Percentiles rank a stretch among this genome's conserved stretches.
Conservation (phyloP, 2,113 vertebrate genomes). For the Nicator chloris region DNA sequence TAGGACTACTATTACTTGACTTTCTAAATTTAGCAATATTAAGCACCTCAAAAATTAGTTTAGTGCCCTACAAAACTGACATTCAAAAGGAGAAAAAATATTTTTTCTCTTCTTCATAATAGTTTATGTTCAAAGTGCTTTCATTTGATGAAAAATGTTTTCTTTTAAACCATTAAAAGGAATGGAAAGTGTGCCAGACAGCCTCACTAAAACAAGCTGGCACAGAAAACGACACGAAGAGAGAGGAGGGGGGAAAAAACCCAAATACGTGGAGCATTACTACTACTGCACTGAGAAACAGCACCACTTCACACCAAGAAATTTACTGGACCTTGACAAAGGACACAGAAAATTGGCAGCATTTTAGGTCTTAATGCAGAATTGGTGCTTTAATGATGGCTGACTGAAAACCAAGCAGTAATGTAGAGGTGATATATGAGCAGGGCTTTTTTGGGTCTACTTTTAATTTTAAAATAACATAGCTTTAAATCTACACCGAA, state of each 20-base stretch:
- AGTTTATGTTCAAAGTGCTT: background rate
- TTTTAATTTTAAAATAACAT: background rate
- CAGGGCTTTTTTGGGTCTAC: background rate
- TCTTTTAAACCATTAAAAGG: constrained; percentile 8
- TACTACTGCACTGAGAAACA: background rate
- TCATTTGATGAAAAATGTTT: constrained; percentile 9
- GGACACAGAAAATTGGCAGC: constrained; percentile 14
- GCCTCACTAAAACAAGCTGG: background rate
- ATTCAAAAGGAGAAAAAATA: background rate
- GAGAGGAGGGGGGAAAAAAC: background rate
- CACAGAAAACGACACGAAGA: background rate
- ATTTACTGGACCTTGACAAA: constrained; percentile 41
- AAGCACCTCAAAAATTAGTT: constrained; percentile 2
- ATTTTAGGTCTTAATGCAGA: constrained; percentile 4
- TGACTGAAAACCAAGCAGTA: background rate
- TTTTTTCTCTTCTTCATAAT: constrained; percentile 9
- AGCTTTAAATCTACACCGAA: background rate
- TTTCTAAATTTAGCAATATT: constrained; percentile 58
- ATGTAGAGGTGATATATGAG: background rate
- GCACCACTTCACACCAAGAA: background rate
- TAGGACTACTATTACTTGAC: constrained; percentile 23
- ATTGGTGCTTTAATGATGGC: background rate
- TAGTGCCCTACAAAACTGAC: background rate
- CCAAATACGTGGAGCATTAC: background rate
- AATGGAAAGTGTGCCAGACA: background rate